Conservation (phyloP, 92 coral and sea anemone genomes). For the Paramuricea clavata region DNA sequence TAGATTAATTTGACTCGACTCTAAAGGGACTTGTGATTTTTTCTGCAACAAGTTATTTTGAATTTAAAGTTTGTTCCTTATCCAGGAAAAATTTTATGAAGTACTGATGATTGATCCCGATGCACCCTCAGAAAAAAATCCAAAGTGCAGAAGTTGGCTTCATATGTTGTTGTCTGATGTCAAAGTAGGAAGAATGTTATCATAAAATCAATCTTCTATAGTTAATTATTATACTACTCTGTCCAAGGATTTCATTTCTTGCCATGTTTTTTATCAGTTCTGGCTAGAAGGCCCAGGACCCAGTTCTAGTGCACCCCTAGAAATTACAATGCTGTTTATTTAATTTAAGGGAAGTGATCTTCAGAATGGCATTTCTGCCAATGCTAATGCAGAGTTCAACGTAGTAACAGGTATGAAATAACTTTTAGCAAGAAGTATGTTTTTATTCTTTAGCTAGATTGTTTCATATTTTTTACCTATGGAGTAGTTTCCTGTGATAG, state of each 20-base stretch:
- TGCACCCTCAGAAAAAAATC: conserved; percentile 62
- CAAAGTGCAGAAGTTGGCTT: conserved; percentile 68
- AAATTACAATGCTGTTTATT: not conserved
- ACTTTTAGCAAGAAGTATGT: not conserved
- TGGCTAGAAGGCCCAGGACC: too few relatives aligned
- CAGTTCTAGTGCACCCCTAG: too few relatives aligned
- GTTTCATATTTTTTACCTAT: too few relatives aligned
- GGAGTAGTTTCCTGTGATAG: too few relatives aligned
- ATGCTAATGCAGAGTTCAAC: not conserved
- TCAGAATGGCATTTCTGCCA: not conserved
- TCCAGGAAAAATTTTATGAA: conserved; percentile 46
- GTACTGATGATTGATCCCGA: conserved; percentile 80
- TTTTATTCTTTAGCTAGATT: too few relatives aligned
- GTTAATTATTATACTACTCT: too few relatives aligned
- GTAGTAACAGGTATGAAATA: conserved; percentile 5
- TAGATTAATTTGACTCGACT: too few relatives aligned
- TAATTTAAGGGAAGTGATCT: conserved; percentile 35
- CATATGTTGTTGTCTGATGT: conserved; percentile 69
- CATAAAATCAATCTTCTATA: too few relatives aligned
- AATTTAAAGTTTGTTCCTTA: not conserved
- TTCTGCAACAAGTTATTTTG: too few relatives aligned
- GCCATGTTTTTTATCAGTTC: too few relatives aligned
- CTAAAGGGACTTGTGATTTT: too few relatives aligned
- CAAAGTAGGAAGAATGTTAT: conserved; percentile 28
- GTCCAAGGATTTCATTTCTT: too few relatives aligned